These are phyloP conservation scores for Chromoteleia sp. DNA, from an alignment of 2,888 invertebrate genomes.

Conservation along the genomic window DNA sequence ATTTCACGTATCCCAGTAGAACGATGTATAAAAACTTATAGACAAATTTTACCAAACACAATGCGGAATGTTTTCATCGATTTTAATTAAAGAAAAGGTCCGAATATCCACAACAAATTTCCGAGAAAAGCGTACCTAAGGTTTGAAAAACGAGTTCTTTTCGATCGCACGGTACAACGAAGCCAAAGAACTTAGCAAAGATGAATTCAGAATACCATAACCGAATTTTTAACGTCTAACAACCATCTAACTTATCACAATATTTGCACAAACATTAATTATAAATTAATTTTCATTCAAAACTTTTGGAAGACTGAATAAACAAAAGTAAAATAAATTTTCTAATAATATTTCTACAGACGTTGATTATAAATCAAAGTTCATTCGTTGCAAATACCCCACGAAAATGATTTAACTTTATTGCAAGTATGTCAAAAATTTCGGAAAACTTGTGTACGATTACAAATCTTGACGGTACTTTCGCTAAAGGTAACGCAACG, in stretches of 20 bases:
- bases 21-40: no score
- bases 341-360: no score
- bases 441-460: conserved; percentile 4
- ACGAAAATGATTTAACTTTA: neutral
- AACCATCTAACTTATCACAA: no score
- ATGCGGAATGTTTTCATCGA: neutral
- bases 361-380: neutral
- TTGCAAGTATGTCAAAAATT: conserved; percentile 8
- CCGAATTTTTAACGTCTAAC: neutral
- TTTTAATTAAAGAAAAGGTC: conserved; percentile 14
- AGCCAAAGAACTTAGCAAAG: conserved; percentile 3
- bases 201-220: conserved; percentile 9
- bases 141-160: conserved; percentile 12
- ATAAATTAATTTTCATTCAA: no score
- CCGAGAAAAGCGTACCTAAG: conserved; percentile 21
- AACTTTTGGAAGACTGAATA: no score
- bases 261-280: no score
- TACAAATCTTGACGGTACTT: conserved; percentile 24
- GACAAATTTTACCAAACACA: no score
- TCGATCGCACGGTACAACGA: conserved; percentile 1
- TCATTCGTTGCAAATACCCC: neutral
- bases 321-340: no score
- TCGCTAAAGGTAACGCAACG: conserved; percentile 10
- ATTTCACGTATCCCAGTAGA: no score
- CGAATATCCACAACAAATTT: neutral